Conservation (phyloP, 1,140 invertebrate genomes). For the Colletes latitarsis region DNA sequence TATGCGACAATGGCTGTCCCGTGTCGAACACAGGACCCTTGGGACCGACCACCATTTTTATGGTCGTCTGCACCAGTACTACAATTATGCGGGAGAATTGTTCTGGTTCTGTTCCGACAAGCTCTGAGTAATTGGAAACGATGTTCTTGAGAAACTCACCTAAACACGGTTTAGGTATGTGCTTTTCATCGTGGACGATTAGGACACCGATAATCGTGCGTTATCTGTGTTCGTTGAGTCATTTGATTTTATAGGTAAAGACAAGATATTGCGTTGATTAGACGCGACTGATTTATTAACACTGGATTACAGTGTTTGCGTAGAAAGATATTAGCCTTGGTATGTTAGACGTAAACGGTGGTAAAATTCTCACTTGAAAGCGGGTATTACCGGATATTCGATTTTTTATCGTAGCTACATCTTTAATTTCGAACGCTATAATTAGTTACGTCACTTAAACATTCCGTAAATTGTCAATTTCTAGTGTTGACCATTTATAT, state of each 20-base stretch:
- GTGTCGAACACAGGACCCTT: background rate
- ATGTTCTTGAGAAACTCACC: too few relatives aligned
- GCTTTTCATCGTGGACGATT: too few relatives aligned
- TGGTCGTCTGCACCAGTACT: background rate
- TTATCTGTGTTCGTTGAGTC: background rate
- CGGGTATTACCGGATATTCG: too few relatives aligned
- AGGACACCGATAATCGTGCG: too few relatives aligned
- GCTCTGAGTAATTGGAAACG: background rate
- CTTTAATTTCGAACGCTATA: too few relatives aligned
- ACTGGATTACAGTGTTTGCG: background rate
- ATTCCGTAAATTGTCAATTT: too few relatives aligned
- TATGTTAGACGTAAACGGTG: too few relatives aligned
- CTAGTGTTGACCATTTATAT: too few relatives aligned
- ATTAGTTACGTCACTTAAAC: too few relatives aligned
- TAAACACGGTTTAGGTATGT: background rate
- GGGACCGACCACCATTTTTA: background rate
- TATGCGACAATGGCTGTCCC: slow-evolving; percentile 12
- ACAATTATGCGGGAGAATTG: slow-evolving; percentile 23
- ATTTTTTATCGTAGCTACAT: too few relatives aligned
- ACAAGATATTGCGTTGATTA: background rate
- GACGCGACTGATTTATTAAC: background rate
- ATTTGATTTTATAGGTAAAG: background rate
- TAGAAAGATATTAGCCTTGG: too few relatives aligned
- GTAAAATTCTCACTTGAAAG: too few relatives aligned
- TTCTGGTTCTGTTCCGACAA: background rate